phyloP scores from a whole-genome alignment of 2,113 vertebrate genomes.

The Amia ocellicauda region DNA sequence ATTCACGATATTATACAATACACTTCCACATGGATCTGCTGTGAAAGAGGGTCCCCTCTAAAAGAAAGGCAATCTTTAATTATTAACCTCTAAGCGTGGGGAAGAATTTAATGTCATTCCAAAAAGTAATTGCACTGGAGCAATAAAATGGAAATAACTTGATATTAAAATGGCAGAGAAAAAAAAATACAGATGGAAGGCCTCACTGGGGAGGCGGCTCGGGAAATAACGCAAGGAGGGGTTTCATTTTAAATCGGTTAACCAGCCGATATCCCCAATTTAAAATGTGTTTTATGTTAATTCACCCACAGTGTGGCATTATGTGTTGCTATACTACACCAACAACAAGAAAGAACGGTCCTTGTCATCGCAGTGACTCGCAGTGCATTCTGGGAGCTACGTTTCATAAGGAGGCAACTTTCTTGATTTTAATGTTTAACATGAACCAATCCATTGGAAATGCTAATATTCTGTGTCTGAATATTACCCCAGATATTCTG shows the following conservation, averaged over 20 bases:
- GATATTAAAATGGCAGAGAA: constrained; percentile 20
- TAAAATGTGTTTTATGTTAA: constrained; percentile 2
- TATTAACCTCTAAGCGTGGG: constrained; percentile 18
- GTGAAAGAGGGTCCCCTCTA: constrained; percentile 3
- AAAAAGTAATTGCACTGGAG: constrained; percentile 27
- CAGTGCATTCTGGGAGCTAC: too few species aligned
- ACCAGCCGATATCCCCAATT: neutral
- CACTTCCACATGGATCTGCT: constrained; percentile 2
- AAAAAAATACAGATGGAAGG: constrained; percentile 4
- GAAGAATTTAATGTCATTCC: constrained; percentile 24
- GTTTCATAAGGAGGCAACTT: too few species aligned
- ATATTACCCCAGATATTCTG: too few species aligned
- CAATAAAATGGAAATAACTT: constrained; percentile 30
- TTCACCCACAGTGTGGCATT: constrained; percentile 1
- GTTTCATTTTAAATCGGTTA: constrained; percentile 17
- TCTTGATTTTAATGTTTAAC: too few species aligned
- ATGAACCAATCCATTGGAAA: too few species aligned
- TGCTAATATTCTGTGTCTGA: too few species aligned
- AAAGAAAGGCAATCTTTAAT: constrained; percentile 26
- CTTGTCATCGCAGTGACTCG: too few species aligned
- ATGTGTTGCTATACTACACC: too few species aligned
- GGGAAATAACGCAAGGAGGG: constrained; percentile 20
- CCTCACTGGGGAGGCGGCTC: constrained; percentile 18
- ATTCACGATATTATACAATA: constrained; percentile 6
- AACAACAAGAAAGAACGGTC: too few species aligned